These are phyloP conservation scores for Notothenia coriiceps DNA, from an alignment of 2,113 vertebrate genomes.

Conservation along the genomic window DNA sequence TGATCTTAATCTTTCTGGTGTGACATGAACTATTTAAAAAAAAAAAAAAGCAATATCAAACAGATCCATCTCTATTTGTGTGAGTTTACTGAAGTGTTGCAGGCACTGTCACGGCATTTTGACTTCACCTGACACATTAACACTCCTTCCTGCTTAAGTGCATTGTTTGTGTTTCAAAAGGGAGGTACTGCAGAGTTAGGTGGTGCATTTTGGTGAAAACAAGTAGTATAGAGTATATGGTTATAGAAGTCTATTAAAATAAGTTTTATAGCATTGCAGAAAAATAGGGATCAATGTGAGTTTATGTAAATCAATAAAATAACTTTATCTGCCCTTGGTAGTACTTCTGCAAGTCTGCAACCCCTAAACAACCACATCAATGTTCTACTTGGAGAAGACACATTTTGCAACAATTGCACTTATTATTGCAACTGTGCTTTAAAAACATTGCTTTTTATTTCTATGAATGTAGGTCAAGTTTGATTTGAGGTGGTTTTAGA, in stretches of 20 bases:
- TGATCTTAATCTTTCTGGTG: neutral
- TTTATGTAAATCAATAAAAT: neutral
- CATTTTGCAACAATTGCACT: constrained; percentile 12
- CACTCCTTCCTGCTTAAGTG: neutral
- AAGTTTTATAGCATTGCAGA: too few relatives aligned
- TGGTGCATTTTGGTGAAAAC: neutral
- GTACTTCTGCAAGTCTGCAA: neutral
- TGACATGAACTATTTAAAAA: constrained; percentile 1
- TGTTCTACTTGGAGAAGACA: neutral
- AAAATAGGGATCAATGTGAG: neutral
- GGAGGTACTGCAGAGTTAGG: too few relatives aligned
- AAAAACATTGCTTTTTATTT: neutral
- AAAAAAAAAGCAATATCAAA: neutral
- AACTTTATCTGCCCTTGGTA: neutral
- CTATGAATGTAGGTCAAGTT: neutral
- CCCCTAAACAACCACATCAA: neutral
- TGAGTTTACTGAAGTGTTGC: neutral
- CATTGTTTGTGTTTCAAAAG: neutral
- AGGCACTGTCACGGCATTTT: neutral
- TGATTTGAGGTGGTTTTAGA: neutral
- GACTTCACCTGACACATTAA: neutral
- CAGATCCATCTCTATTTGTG: neutral
- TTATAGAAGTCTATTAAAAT: too few relatives aligned
- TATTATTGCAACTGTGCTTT: neutral
- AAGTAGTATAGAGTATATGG: too few relatives aligned